Conservation (phyloP, 64 coral and sea anemone species). For the Cladopsammia gracilis region DNA sequence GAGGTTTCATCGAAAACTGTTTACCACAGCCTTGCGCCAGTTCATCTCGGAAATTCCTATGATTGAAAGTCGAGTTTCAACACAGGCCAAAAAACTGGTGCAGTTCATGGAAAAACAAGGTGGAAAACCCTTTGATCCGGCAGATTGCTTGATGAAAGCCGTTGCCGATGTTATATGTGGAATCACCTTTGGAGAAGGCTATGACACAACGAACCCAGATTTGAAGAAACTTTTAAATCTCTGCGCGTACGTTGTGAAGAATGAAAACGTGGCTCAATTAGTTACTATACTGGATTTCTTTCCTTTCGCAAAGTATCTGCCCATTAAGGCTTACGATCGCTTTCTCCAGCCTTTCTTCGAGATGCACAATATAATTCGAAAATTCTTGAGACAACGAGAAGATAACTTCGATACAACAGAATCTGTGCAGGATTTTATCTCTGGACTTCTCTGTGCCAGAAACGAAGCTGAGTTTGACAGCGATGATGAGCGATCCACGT, state of each 20-base stretch:
- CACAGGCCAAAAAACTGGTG: conserved; percentile 48
- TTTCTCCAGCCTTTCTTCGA: conserved; percentile 16
- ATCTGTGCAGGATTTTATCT: conserved; percentile 21
- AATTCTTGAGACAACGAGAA: conserved; percentile 39
- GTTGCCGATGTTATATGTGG: conserved; percentile 73
- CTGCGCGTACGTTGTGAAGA: not conserved
- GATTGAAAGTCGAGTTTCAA: conserved; percentile 6
- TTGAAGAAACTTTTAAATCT: conserved; percentile 32
- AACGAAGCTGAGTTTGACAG: conserved; percentile 10
- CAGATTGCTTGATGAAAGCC: not conserved
- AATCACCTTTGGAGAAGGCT: conserved; percentile 58
- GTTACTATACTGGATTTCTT: conserved; percentile 57
- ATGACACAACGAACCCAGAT: conserved; percentile 57
- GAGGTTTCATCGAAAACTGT: conserved; percentile 71
- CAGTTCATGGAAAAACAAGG: conserved; percentile 54
- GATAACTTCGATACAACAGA: conserved; percentile 31
- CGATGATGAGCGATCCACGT: not conserved
- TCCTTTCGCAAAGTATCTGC: conserved; percentile 43
- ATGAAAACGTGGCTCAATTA: not conserved
- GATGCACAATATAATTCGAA: conserved; percentile 28
- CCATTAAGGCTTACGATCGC: conserved; percentile 36
- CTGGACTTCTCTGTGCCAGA: conserved; percentile 15
- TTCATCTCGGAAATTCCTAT: conserved; percentile 36
- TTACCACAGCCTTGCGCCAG: conserved; percentile 36
- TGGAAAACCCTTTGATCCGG: conserved; percentile 61